A percentile compares a stretch with the other conserved stretches of the same genome.
Conservation (phyloP, 2,797 vertebrate genomes). For the Poeciliopsis presidionis region DNA sequence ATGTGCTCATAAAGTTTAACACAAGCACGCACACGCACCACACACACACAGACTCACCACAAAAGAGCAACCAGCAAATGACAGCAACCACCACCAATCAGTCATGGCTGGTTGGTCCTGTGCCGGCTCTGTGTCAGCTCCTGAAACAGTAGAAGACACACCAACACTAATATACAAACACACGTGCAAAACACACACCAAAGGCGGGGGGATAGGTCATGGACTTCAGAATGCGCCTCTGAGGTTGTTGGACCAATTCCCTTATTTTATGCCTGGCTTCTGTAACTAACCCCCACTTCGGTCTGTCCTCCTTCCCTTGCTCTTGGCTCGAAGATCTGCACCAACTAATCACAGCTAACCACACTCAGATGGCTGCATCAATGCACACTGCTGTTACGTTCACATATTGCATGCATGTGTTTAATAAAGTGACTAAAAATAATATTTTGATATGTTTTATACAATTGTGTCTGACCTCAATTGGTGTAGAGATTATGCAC, state of each 20-base stretch:
- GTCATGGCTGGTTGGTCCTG: slow-evolving; percentile 74
- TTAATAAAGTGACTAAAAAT: slow-evolving; percentile 23
- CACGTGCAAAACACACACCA: slow-evolving; percentile 42
- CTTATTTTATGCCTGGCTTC: slow-evolving; percentile 70
- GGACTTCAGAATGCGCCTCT: slow-evolving; percentile 65
- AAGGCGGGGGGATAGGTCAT: slow-evolving; percentile 66
- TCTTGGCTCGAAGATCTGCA: slow-evolving; percentile 66
- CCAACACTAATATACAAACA: slow-evolving; percentile 50
- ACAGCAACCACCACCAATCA: slow-evolving; percentile 75
- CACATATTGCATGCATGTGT: slow-evolving; percentile 35
- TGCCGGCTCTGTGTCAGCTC: slow-evolving; percentile 70
- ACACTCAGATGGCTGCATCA: slow-evolving; percentile 66
- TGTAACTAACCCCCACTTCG: slow-evolving; percentile 75
- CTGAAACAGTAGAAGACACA: slow-evolving; percentile 73
- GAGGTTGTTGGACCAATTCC: slow-evolving; percentile 74
- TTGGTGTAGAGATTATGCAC: slow-evolving; percentile 4
- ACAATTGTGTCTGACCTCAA: slow-evolving; percentile 9
- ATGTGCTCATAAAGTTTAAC: slow-evolving; percentile 50
- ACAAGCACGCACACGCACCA: slow-evolving; percentile 40
- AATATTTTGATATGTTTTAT: slow-evolving; percentile 14
- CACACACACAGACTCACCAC: slow-evolving; percentile 66
- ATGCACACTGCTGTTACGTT: slow-evolving; percentile 42
- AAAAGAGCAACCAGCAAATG: slow-evolving; percentile 78
- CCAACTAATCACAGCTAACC: slow-evolving; percentile 74
- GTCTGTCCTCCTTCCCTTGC: slow-evolving; percentile 64